Evolutionary conservation across 2,888 invertebrate genomes (phyloP), one percentile per base, ranked within the genome.

Genomic region (Drosophila mayaguana): DNA sequence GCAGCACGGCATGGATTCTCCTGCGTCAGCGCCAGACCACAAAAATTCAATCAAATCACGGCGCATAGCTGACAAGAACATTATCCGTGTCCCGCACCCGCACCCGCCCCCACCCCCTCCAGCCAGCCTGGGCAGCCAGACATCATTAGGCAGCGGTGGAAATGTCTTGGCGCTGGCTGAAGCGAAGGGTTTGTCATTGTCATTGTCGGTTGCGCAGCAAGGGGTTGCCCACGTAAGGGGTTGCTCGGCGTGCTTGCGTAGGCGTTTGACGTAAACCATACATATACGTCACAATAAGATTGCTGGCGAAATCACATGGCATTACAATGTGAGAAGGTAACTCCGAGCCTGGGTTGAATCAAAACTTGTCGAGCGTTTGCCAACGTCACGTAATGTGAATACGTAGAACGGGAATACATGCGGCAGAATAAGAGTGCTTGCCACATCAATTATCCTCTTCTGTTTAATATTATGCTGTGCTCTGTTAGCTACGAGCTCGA

Each of bases 31-130:
- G 60, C 16, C 78, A 72, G 79, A 83, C 83, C 81, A 83, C 89
- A 88, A 77, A 83, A 86, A 81, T 87, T 88, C 90, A 90, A 90
- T 88, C 90, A 87, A 88, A 81, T 77, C 75, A 78, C 78, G 68
- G 75, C 67, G 75, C 82, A 81, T 74, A 71, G 77, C 80, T 75
- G 77, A 79, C 75, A 71, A 79, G 57, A 79, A 79, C 66, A 77
- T 79, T 79, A 74, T 79, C 72, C 66, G 38, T 38, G 36, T 11
- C 34, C 38, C 28, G 16, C 16, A 1, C 0, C 53, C 46, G 18
- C 55, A 25, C 28, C 40, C 32, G 51, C 16, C 28, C 7, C 8
- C 28, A 7, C 8, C 28, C 28, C 28, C 28, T 0, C 7, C 0
- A 6, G 28, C 28, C 28, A n/a, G n/a, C 32, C 70, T 61, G 42